phyloP scores from a whole-genome alignment of 2,888 invertebrate species.

The Lithodes maja region DNA sequence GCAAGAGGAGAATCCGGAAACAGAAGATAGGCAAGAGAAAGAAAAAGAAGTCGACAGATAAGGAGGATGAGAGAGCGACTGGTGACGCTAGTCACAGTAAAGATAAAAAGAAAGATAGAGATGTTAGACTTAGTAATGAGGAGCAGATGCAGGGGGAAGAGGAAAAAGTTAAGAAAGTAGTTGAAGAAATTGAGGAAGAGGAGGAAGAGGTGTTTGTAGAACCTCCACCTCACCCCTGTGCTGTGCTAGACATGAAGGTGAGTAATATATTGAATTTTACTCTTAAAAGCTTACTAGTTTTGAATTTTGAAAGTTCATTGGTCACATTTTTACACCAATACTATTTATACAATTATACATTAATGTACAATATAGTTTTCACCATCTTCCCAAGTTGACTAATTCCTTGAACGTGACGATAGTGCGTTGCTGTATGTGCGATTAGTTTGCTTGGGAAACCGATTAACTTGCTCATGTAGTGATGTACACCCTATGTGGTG shows the following conservation, averaged over 20 bases:
- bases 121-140: neutral
- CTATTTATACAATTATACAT: too few species aligned
- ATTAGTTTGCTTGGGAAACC: too few species aligned
- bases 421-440: too few species aligned
- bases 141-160: conserved; percentile 29
- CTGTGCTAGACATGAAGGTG: conserved; percentile 69
- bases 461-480: too few species aligned
- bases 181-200: conserved; percentile 33
- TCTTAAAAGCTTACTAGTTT: too few species aligned
- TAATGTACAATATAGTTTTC: too few species aligned
- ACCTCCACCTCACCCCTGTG: conserved; percentile 59
- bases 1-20: conserved; percentile 58
- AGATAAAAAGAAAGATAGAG: neutral
- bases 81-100: neutral
- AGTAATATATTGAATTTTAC: neutral
- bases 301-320: too few species aligned
- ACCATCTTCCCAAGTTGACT: too few species aligned
- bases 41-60: conserved; percentile 57
- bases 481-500: too few species aligned
- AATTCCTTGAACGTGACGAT: too few species aligned
- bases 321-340: too few species aligned
- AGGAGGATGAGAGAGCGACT: conserved; percentile 5
- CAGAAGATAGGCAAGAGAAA: conserved; percentile 59
- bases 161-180: conserved; percentile 60
- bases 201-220: conserved; percentile 38